Evolutionary conservation across 1,140 invertebrate genomes (phyloP), one percentile per base, ranked within the genome.

Genomic region (Drepana arcuata): DNA sequence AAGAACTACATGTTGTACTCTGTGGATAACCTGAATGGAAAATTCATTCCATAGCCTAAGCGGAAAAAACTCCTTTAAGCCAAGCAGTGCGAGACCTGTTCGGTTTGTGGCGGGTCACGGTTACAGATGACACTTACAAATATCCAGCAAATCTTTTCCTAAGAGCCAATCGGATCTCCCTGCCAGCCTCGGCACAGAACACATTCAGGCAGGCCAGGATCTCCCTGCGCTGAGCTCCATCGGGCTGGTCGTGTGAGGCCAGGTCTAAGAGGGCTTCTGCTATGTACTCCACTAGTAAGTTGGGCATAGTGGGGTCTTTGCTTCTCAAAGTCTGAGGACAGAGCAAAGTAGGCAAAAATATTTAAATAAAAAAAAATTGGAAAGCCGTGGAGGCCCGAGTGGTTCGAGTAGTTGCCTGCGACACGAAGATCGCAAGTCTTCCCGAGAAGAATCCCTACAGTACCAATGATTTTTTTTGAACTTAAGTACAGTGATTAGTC

Each of bases 191-290:
- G 0, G 54, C 56, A 21, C 61, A 57, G 14, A 52, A 62, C 9
- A 48, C 26, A 13, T 74, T 78, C 4, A 78, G 49, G 3, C 49
- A 51, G 16, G 42, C 46, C 6, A 78, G 39, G n/a, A 74, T 65
- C 38, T 67, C 48, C 18, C 50, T 31, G 14, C 50, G 41, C 28
- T 74, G 73, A 0, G 16, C 13, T 1, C 50, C 26, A 41, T 63
- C 47, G 1, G 48, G 52, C 28, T 34, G 7, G 5, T 18, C 34
- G 24, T 45, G 46, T 0, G 63, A 66, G 0, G 66, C 59, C 24
- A 78, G 18, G 21, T 70, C 59, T 1, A 78, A 32, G 1, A 78
- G 29, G 21, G 46, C 54, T 25, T 74, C 70, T 2, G 52, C 39
- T n/a, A 44, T 53, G 6, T 66, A 40, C 39, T 67, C 53, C 18